Conservation (phyloP, 2,888 invertebrate genomes). For the Steinernema hermaphroditum region DNA sequence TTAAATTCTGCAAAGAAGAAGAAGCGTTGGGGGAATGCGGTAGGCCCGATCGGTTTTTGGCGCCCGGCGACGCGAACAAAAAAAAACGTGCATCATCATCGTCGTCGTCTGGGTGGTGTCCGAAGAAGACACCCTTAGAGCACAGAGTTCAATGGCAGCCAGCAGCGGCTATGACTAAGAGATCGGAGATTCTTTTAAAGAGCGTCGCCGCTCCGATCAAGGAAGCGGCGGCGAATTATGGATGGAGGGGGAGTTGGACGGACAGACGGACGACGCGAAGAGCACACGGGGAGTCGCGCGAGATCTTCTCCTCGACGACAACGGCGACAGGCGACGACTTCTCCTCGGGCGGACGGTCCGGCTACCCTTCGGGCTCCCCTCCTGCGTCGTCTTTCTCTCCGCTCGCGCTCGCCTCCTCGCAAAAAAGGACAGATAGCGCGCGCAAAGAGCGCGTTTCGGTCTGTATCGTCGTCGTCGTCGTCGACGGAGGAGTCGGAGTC, state of each 20-base stretch:
- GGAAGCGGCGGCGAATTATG: background rate
- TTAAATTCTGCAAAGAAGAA: too few species aligned
- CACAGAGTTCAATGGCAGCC: background rate
- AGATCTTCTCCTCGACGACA: too few species aligned
- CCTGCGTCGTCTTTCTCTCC: background rate
- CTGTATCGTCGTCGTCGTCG: conserved; percentile 9
- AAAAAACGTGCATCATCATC: conserved; percentile 10
- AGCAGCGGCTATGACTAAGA: background rate
- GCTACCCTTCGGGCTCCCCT: background rate
- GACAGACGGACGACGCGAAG: background rate
- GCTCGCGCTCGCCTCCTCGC: background rate
- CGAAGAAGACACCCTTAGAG: background rate
- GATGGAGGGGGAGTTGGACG: background rate
- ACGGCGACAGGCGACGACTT: too few species aligned
- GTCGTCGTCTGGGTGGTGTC: too few species aligned
- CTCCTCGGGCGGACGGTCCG: too few species aligned
- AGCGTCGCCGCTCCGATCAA: background rate
- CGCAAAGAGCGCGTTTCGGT: background rate
- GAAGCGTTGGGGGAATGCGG: conserved; percentile 12
- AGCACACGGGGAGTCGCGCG: background rate
- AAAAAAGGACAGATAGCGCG: conserved; percentile 28
- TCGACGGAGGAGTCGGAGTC: background rate
- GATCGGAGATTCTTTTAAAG: background rate
- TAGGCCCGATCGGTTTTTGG: conserved; percentile 17
- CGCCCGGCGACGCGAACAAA: background rate